Evolutionary conservation across 2,113 vertebrate species (phyloP).

Genomic region (Bos javanicus): DNA sequence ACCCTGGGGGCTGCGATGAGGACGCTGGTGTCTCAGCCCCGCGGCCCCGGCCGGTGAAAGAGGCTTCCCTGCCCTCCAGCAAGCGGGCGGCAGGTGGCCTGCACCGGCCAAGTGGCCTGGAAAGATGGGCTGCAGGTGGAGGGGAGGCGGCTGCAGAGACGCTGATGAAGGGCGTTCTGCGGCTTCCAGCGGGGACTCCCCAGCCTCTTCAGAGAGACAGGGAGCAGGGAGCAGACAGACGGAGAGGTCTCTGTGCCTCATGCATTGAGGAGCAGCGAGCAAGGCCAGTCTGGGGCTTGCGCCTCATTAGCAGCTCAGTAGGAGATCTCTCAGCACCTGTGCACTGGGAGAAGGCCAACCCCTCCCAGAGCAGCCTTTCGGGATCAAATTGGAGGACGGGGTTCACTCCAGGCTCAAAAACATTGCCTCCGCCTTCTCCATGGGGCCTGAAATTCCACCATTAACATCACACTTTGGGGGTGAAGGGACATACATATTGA

Average conservation of each 20-base stretch:
- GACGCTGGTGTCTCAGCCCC: not conserved
- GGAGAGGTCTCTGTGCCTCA: rapidly evolving
- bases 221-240: not conserved
- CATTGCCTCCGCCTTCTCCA: not conserved
- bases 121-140: not conserved
- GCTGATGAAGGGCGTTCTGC: not conserved
- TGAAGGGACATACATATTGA: not conserved
- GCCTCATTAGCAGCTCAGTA: not conserved
- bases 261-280: not conserved
- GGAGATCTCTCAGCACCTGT: not conserved
- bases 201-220: not conserved
- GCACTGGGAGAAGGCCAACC: not conserved
- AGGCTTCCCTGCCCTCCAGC: not conserved
- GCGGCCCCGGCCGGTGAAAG: rapidly evolving
- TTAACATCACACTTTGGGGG: not conserved
- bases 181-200: not conserved
- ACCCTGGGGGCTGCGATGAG: rapidly evolving
- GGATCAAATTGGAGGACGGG: rapidly evolving
- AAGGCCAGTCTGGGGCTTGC: rapidly evolving
- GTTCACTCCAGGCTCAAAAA: not conserved
- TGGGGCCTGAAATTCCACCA: not conserved
- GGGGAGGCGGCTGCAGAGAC: not conserved
- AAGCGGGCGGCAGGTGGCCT: not conserved
- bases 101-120: not conserved
- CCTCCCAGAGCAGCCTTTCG: not conserved